Base-by-base conservation (phyloP, 2,888 invertebrate genomes). In the Aquatica leii region DNA sequence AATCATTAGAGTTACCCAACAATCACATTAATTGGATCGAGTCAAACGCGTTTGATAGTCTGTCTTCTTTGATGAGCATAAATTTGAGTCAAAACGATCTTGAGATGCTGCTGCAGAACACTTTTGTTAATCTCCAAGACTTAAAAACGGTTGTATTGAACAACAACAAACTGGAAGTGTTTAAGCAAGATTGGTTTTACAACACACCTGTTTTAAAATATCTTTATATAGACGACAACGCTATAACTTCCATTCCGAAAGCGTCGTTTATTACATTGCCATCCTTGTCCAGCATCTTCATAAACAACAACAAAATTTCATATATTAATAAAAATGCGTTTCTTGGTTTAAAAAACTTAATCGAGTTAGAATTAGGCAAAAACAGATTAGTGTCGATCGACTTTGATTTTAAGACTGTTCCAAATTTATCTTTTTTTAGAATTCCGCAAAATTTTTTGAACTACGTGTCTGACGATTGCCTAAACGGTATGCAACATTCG, bases 251-350 rank as follows among this genome's bases (percentile, higher is more conserved):
- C 1, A 3, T 52, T 9, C 37, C 34, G 18, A 52, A 17, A 17
- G 52, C 35, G 2, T 34, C 52, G 3, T 52, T 52, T 18, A 31
- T 35, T 2, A 35, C 35, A 6, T 17, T 52, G 12, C 17, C 35
- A n/a, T 11, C 34, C 8, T 34, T 52, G 15, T 2, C 9, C 5
- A 4, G 2, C 2, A 35, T 52, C 6, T 11, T 12, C 4, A 14
- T 52, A 9, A n/a, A 2, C 12, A 9, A 37, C 35, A 52, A 52
- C n/a, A 34, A 52, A 35, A 52, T 52, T 2, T 14, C 5, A 6
- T n/a, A 35, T 17, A 37, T 52, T 35, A 34, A 52, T 17, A 15
- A 35, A 17, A 31, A 52, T 5, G 52, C 52, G 2, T 52, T 52
- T 18, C 5, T 34, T 2, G 34, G 34, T 9, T 15, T 52, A 12